Evolutionary conservation across 2,797 vertebrate species (phyloP), one percentile per base, ranked within the genome.

Genomic region (Hemitrygon akajei): DNA sequence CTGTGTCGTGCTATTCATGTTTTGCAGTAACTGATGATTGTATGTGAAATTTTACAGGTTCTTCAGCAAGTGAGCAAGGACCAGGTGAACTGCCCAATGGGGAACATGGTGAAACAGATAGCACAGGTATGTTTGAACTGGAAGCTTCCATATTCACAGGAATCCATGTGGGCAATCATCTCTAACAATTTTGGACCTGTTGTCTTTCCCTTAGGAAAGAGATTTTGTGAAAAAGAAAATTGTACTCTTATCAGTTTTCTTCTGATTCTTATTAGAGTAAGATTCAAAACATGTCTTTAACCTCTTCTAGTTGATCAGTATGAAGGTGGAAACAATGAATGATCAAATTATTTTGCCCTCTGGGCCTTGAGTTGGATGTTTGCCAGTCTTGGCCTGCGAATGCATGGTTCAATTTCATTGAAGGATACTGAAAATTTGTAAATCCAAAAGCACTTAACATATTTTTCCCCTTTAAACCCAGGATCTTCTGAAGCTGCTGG

Each of bases 11-110:
- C 18, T n/a, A 3, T 37, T 87, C 63, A 22, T 69, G 82, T 81
- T 81, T 12, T 91, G 66, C 58, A 22, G 93, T 81, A 69, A 81
- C 25, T 92, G 93, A 75, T 30, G 94, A 93, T 94, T 94, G 73
- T 94, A 79, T 94, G 56, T 94, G 84, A 94, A 94, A 16, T 30
- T 93, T 40, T 96, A 93, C 94, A 97, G 96, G 96, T 96, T 95
- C 96, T 94, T 92, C 96, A 86, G 96, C 95, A 69, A 94, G 95
- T 34, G 96, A 96, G 93, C 94, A 96, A 76, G 86, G 37, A 30
- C 37, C 66, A 75, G 93, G 96, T 27, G 94, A 97, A 86, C 94
- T 98, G 95, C 97, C 98, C 95, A 98, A 98, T 0, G 98, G 98
- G 27, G 97, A 98, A 95, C 97, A 98, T 93, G 96, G 97, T 82